Base-by-base conservation (phyloP, 2,797 vertebrate species). In the Poecilia wingei region DNA sequence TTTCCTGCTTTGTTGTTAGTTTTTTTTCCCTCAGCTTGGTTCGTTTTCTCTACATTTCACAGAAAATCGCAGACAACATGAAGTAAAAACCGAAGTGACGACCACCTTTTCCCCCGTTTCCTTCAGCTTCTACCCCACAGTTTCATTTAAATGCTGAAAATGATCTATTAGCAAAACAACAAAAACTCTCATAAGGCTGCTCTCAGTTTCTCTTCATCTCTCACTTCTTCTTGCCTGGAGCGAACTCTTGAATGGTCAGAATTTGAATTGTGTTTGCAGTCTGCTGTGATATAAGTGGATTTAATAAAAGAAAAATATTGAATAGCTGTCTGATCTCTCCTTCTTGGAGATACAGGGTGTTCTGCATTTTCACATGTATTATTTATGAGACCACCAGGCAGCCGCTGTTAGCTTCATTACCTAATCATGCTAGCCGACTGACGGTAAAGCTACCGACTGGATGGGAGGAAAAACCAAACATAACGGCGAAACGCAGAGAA, bases 51-150 rank as follows among this genome's bases (percentile, higher is more conserved):
- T 13, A 25, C 22, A 39, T 74, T 74, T 55, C 20, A 64, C 59
- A 14, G 36, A 55, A 18, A 8, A 3, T n/a, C 7, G 5, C 0
- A 2, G 5, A 22, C 9, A 31, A 9, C 28, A 57, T 18, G 18
- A 20, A 70, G n/a, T 22, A 53, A 70, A 51, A 70, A 45, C n/a
- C 36, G 55, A 36, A 13, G 28, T 43, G 36, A 43, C 46, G 43
- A 84, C 87, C 79, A 82, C 25, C 72, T 57, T 91, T 87, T 80
- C 81, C 84, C 20, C 22, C 7, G 72, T 93, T 92, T 91, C 81
- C 55, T 74, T 83, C 69, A 45, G 20, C 73, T 22, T 81, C 76
- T 49, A 36, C 46, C 79, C 76, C 74, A 87, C 87, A 76, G 84
- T 89, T 91, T 82, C 31, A 84, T 88, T 87, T 86, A 64, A 82